A percentile compares a stretch with the other conserved stretches of the same genome.
Evolutionary conservation across 2,888 invertebrate genomes (phyloP).

Genomic region (Seira sanloemensis): DNA sequence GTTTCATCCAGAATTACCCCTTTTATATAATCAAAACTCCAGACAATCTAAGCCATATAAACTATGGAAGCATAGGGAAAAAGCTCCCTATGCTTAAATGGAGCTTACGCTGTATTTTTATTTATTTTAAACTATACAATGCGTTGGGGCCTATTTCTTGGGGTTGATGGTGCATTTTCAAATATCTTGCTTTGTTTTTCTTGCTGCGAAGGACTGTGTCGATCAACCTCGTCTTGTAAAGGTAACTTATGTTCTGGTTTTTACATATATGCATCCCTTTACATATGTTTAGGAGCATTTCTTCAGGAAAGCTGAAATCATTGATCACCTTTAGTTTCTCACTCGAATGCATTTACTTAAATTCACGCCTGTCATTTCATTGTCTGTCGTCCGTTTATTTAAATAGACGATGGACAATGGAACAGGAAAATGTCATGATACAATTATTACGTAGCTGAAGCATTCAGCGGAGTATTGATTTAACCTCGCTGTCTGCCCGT

Average conservation of each 20-base stretch:
- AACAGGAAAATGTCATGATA: not conserved
- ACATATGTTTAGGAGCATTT: not conserved
- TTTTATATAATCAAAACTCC: no score
- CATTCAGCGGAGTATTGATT: no score
- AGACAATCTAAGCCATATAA: no score
- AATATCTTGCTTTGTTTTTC: not conserved
- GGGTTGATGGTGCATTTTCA: no score
- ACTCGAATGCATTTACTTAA: no score
- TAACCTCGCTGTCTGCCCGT: not conserved
- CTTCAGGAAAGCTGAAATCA: not conserved
- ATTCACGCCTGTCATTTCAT: no score
- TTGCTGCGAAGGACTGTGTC: slow-evolving; percentile 77
- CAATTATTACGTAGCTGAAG: no score
- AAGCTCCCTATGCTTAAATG: no score
- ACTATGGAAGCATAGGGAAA: not conserved
- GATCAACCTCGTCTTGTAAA: slow-evolving; percentile 78
- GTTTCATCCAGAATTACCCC: no score
- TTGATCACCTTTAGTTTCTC: no score
- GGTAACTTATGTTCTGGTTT: slow-evolving; percentile 74
- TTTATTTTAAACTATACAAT: not conserved
- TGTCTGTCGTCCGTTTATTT: not conserved
- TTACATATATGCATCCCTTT: not conserved
- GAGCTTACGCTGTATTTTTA: no score
- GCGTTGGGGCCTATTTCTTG: no score
- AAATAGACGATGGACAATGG: not conserved